Percentiles rank a stretch among this genome's conserved stretches.
These are phyloP conservation scores for Spisula subtruncata DNA, from an alignment of 2,888 invertebrate species.

Conservation along the genomic window DNA sequence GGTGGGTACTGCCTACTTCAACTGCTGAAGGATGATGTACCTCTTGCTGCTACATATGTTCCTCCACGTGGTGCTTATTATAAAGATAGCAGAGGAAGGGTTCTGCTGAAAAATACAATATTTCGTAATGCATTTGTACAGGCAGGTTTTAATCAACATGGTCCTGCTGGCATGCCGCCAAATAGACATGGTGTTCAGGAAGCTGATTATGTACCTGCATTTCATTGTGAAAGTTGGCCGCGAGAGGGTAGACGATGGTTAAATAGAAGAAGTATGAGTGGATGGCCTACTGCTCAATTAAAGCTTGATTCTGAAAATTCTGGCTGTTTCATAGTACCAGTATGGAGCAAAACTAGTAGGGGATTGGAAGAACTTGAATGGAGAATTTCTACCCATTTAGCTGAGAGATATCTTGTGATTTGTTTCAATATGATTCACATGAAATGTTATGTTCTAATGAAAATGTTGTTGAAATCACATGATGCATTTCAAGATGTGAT, in stretches of 20 bases:
- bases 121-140: background rate
- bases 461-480: slow-evolving; percentile 35
- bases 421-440: slow-evolving; percentile 33
- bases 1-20: slow-evolving; percentile 34
- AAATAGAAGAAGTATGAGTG: background rate
- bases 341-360: background rate
- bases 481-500: slow-evolving; percentile 6
- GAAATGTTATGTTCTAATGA: slow-evolving; percentile 32
- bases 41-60: background rate
- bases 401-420: slow-evolving; percentile 12
- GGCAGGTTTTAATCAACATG: background rate
- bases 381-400: background rate
- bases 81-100: background rate
- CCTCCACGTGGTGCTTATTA: background rate
- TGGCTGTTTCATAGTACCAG: background rate
- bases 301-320: background rate
- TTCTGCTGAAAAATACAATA: background rate
- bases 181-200: slow-evolving; percentile 19
- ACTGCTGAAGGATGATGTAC: background rate
- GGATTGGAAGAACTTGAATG: background rate
- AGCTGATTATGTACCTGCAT: background rate
- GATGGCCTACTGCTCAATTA: background rate
- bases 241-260: background rate
- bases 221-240: background rate
- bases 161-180: background rate